phyloP scores from a whole-genome alignment of 2,888 invertebrate genomes.

The Parasteatoda lunata region DNA sequence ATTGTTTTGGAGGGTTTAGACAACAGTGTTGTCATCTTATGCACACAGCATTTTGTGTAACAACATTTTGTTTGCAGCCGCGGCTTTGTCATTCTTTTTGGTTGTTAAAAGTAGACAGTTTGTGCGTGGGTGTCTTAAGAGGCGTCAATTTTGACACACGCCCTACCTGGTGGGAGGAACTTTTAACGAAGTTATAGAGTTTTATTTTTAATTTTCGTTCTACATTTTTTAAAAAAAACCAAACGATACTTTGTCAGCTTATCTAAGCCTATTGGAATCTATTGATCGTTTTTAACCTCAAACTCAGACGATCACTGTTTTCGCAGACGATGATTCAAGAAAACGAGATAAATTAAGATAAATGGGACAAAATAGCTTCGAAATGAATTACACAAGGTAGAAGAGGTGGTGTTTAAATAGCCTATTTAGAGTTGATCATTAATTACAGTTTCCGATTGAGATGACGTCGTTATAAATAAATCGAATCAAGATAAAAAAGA shows the following conservation, averaged over 20 bases:
- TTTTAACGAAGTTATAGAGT: background rate
- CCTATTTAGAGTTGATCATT: no score
- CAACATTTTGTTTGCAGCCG: conserved; percentile 49
- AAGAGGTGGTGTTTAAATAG: no score
- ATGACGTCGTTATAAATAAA: no score
- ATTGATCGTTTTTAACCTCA: background rate
- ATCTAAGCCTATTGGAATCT: background rate
- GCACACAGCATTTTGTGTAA: conserved; percentile 29
- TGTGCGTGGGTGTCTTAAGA: conserved; percentile 31
- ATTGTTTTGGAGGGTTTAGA: conserved; percentile 39
- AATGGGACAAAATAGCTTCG: no score
- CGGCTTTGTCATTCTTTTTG: conserved; percentile 35
- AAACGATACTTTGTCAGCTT: background rate
- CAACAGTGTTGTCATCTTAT: conserved; percentile 49
- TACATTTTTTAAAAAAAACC: background rate
- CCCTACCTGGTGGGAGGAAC: conserved; percentile 52
- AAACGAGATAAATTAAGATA: no score
- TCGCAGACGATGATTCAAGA: no score
- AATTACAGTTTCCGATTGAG: no score
- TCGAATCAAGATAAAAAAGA: no score
- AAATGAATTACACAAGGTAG: no score
- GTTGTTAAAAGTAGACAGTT: conserved; percentile 11
- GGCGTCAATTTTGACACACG: conserved; percentile 45
- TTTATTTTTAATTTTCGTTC: conserved; percentile 4
- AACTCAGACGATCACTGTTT: no score